Evolutionary conservation across 2,888 invertebrate genomes (phyloP), one percentile per base, ranked within the genome.

Genomic region (Lochmaea capreae): DNA sequence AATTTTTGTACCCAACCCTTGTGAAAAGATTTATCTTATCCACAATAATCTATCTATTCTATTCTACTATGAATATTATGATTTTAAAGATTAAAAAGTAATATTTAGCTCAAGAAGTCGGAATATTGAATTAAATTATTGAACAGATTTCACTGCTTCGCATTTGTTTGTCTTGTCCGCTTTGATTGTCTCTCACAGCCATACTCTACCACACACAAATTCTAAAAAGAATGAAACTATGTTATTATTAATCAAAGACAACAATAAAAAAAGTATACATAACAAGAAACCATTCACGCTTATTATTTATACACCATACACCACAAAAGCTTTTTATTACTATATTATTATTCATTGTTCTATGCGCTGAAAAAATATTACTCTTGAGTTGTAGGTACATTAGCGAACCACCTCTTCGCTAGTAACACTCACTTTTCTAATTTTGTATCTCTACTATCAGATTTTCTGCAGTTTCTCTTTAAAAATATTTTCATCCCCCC

Each of bases 111-210:
- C 52, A 68, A 46, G 66, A 39, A 61, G 61, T 61, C 39, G 33
- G n/a, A 33, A 39, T 26, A 14, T 61, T 33, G 9, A 18, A 33
- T 61, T 16, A n/a, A 61, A 61, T n/a, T n/a, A n/a, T 39, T 18
- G 43, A 59, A 69, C 57, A 67, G 26, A 57, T 12, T 58, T 57
- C 49, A 22, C 52, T 62, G 77, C 77, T 77, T 76, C 63, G 77
- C 77, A 73, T 22, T 66, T 67, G 43, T 61, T 67, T 79, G 79
- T 79, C 75, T 73, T 78, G 81, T 82, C 80, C 80, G 82, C 82
- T 81, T 81, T 81, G 72, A 66, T 79, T 79, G 80, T 79, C 52
- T 76, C 63, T 58, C 71, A 74, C 72, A 52, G 16, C 59, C 33
- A 52, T 59, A 61, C 67, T 33, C 33, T 33, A 33, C 8, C 33